These are phyloP conservation scores for Chaetura pelagica DNA, from an alignment of 2,113 vertebrate genomes.

Conservation along the genomic window DNA sequence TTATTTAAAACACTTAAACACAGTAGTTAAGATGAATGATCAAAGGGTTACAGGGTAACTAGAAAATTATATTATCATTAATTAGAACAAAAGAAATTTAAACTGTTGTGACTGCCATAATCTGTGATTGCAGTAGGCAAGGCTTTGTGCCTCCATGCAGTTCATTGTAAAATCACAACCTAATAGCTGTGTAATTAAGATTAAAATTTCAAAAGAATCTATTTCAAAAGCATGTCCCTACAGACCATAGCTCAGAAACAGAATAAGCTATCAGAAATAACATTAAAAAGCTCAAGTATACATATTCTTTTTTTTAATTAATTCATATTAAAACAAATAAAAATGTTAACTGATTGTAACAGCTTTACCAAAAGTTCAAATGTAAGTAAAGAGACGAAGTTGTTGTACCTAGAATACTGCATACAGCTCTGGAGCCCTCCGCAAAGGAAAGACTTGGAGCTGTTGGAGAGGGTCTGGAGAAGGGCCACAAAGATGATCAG, in stretches of 20 bases:
- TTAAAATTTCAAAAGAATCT: neutral
- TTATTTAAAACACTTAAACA: neutral
- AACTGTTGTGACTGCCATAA: neutral
- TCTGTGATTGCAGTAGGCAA: neutral
- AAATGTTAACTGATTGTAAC: neutral
- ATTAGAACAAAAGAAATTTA: neutral
- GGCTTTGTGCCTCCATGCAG: neutral
- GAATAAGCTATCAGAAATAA: neutral
- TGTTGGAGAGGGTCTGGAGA: no score
- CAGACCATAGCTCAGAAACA: neutral
- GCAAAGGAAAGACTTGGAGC: no score
- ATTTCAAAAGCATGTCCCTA: neutral
- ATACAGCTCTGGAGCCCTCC: no score
- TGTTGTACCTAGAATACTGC: no score
- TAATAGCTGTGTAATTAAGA: neutral
- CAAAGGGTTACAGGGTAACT: neutral
- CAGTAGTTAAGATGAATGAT: neutral
- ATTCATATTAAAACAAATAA: neutral
- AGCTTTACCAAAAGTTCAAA: neutral
- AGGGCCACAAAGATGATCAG: no score
- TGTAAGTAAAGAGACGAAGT: neutral
- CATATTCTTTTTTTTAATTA: neutral
- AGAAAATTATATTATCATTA: neutral
- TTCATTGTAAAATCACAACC: neutral
- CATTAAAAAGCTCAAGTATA: neutral